These are phyloP conservation scores for Clarias pachynema DNA, from an alignment of 2,797 vertebrate genomes.

Conservation along the genomic window DNA sequence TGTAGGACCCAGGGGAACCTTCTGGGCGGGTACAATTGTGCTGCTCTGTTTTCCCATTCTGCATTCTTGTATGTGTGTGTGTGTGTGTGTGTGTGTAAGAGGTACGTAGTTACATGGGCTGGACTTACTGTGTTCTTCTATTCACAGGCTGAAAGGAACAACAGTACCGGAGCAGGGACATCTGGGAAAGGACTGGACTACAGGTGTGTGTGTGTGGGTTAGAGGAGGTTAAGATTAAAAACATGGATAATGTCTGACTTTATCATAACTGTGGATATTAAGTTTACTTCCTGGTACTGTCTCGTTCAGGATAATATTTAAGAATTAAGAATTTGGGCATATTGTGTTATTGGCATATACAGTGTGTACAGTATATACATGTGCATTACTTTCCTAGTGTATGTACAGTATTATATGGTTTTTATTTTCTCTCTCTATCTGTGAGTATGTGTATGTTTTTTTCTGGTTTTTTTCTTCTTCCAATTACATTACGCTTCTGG, in stretches of 20 bases:
- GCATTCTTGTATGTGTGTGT: constrained; percentile 39
- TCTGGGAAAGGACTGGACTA: constrained; percentile 60
- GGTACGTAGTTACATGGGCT: constrained; percentile 46
- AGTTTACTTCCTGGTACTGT: constrained; percentile 1
- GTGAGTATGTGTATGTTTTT: background rate
- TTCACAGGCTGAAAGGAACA: constrained; percentile 70
- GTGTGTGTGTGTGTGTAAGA: constrained; percentile 7
- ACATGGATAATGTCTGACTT: background rate
- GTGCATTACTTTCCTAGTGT: too few species aligned
- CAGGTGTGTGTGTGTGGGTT: constrained; percentile 53
- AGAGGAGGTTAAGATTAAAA: constrained; percentile 12
- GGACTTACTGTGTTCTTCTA: constrained; percentile 65
- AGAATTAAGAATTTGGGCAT: background rate
- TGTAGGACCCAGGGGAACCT: constrained; percentile 78
- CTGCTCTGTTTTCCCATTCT: constrained; percentile 67
- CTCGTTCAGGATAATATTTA: background rate
- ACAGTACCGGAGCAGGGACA: constrained; percentile 56
- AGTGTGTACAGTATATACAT: too few species aligned
- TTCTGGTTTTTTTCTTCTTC: background rate
- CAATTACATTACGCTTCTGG: background rate
- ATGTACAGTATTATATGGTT: background rate
- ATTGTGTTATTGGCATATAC: too few species aligned
- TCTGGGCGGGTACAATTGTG: constrained; percentile 74
- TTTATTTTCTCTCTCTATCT: background rate
- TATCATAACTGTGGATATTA: background rate